Evolutionary conservation across 2,113 vertebrate species (phyloP).

Genomic region (Phasianus colchicus): DNA sequence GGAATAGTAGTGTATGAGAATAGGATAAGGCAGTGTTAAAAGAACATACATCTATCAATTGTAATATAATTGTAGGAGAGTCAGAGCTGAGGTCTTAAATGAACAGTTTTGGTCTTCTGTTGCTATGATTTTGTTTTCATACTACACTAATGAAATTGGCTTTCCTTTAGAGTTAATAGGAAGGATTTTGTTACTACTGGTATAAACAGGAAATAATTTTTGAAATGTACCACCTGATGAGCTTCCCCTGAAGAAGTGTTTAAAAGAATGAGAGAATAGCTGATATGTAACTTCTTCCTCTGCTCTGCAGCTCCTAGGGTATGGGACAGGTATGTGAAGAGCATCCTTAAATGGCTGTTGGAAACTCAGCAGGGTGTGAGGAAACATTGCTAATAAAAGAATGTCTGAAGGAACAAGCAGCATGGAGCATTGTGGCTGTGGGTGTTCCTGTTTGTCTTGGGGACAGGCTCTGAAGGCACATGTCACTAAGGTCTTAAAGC

Average conservation of each 20-base stretch:
- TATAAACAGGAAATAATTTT: background rate
- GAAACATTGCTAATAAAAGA: background rate
- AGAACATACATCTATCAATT: background rate
- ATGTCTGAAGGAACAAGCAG: background rate
- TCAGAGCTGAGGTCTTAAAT: background rate
- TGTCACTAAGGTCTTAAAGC: rapidly evolving
- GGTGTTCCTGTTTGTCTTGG: rapidly evolving
- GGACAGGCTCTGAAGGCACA: rapidly evolving
- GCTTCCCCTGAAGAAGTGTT: background rate
- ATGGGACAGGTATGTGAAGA: background rate
- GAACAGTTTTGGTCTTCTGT: background rate
- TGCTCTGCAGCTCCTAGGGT: background rate
- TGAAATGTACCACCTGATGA: background rate
- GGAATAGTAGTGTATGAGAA: background rate
- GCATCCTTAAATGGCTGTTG: background rate
- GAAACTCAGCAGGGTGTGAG: background rate
- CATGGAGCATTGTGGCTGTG: background rate
- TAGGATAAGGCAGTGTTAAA: background rate
- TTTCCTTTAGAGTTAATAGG: background rate
- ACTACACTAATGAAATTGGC: background rate
- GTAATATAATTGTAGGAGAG: rapidly evolving
- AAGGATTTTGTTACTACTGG: background rate
- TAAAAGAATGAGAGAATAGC: background rate
- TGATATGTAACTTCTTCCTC: background rate
- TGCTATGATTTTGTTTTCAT: background rate